These are phyloP conservation scores for Thripadectes ignobilis DNA, from an alignment of 2,797 vertebrate genomes.

Conservation along the genomic window DNA sequence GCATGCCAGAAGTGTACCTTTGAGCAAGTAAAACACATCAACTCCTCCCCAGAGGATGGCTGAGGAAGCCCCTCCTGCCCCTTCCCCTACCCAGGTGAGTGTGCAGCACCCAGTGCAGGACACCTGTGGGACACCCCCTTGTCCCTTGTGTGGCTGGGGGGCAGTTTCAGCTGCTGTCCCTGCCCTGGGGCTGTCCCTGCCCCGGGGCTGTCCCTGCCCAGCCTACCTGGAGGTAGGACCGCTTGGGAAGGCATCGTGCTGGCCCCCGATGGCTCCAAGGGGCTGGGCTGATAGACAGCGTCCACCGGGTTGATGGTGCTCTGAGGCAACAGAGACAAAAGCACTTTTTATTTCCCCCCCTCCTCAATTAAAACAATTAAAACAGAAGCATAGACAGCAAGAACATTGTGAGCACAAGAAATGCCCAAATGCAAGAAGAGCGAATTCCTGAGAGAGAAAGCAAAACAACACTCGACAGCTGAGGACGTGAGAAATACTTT, in stretches of 20 bases:
- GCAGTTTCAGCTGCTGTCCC: not conserved
- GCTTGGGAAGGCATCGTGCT: conserved; percentile 95
- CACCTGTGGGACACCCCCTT: not conserved
- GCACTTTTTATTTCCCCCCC: not conserved
- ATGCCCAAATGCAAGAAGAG: conserved; percentile 51
- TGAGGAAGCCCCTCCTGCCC: fast-evolving
- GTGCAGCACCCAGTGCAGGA: not conserved
- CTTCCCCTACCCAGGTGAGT: not conserved
- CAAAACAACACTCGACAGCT: conserved; percentile 38
- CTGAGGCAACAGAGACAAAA: conserved; percentile 75
- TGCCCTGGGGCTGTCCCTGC: not conserved
- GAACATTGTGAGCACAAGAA: conserved; percentile 15
- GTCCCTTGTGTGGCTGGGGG: not conserved
- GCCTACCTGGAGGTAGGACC: conserved; percentile 89
- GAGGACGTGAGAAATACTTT: conserved; percentile 39
- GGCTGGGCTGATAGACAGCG: conserved; percentile 91
- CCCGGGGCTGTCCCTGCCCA: not conserved
- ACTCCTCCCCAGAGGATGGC: not conserved
- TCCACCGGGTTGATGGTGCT: conserved; percentile 99
- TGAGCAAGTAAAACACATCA: not conserved
- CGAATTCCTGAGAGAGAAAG: conserved; percentile 53
- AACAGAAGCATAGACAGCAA: not conserved
- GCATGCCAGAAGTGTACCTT: not conserved
- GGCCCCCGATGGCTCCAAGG: conserved; percentile 86
- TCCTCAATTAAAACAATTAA: not conserved